phyloP scores from a whole-genome alignment of 2,797 vertebrate genomes.

The Enteromius thamalakanensis region DNA sequence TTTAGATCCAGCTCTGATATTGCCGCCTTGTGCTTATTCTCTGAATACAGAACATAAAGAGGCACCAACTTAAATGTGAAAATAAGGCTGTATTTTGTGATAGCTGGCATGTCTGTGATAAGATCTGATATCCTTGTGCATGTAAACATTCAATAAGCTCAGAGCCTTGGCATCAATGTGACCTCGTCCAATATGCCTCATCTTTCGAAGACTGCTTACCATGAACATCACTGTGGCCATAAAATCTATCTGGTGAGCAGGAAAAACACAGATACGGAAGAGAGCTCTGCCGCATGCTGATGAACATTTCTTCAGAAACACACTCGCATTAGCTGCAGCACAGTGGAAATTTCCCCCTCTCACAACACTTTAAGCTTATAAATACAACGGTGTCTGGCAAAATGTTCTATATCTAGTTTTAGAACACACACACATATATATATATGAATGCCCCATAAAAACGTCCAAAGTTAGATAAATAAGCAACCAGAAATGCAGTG shows the following conservation, averaged over 20 bases:
- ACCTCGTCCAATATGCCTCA: background rate
- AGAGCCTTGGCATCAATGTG: background rate
- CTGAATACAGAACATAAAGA: slow-evolving; percentile 5
- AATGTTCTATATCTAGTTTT: slow-evolving; percentile 3
- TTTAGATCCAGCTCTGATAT: slow-evolving; percentile 1
- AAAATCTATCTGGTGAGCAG: background rate
- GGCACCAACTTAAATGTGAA: background rate
- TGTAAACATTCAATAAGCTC: slow-evolving; percentile 22
- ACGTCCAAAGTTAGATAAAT: slow-evolving; percentile 30
- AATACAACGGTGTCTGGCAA: slow-evolving; percentile 40
- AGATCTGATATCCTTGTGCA: slow-evolving; percentile 13
- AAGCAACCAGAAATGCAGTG: background rate
- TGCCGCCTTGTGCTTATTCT: background rate
- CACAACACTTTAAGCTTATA: background rate
- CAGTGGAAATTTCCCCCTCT: background rate
- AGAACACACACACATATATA: background rate
- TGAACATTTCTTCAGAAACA: slow-evolving; percentile 23
- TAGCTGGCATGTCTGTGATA: background rate
- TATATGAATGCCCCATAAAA: slow-evolving; percentile 15
- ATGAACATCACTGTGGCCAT: background rate
- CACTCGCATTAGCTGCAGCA: background rate
- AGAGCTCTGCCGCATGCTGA: slow-evolving; percentile 18
- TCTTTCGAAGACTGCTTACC: slow-evolving; percentile 9
- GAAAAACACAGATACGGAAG: slow-evolving; percentile 9
- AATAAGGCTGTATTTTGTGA: background rate